These are phyloP conservation scores for Cebidichthys violaceus DNA, from an alignment of 2,113 vertebrate species.

Conservation along the genomic window DNA sequence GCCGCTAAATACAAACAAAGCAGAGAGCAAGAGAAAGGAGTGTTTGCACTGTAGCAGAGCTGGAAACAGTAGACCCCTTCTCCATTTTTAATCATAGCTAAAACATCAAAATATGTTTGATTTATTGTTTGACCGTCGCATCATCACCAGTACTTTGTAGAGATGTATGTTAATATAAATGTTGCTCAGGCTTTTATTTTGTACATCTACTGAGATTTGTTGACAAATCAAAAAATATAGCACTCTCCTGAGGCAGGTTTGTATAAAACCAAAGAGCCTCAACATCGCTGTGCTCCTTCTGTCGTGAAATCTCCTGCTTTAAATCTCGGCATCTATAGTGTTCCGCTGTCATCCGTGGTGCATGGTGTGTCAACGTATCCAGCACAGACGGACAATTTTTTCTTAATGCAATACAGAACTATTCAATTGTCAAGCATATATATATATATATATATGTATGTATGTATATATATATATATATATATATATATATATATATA, in stretches of 20 bases:
- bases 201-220: not conserved
- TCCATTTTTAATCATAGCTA: not conserved
- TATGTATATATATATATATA: too few relatives aligned
- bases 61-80: not conserved
- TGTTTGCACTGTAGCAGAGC: not conserved
- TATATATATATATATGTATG: too few relatives aligned
- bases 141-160: not conserved
- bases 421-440: too few relatives aligned
- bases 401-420: too few relatives aligned
- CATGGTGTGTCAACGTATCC: too few relatives aligned
- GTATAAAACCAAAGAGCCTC: not conserved
- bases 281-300: not conserved
- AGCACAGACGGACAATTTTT: not conserved
- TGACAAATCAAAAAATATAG: not conserved
- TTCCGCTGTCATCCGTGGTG: not conserved
- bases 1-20: not conserved
- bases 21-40: not conserved
- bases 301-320: not conserved
- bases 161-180: not conserved
- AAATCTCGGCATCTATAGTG: not conserved
- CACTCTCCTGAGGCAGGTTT: not conserved
- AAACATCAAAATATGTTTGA: not conserved
- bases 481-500: too few relatives aligned
- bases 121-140: not conserved
- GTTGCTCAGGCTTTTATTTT: constrained; percentile 1